Evolutionary conservation across 2,888 invertebrate species (phyloP), one percentile per base, ranked within the genome.

Genomic region (Pyrocoelia pectoralis): DNA sequence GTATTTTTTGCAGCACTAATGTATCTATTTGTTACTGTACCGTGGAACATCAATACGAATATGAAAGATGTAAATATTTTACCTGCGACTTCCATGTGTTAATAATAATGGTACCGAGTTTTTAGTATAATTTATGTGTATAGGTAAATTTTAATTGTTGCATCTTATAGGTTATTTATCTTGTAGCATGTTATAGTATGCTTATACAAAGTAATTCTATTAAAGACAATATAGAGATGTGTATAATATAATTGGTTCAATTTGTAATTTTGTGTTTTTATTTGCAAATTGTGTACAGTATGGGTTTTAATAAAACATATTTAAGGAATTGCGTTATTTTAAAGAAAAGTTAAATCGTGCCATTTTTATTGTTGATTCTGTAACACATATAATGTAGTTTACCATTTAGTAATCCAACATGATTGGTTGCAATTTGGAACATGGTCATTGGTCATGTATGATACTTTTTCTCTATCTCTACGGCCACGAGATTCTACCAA

Each of bases 111-210:
- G 54, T 63, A 55, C 46, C 55, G 55, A 48, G 51, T 51, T 52
- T 60, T 52, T 52, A 60, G 29, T 52, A 59, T 51, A 56, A 59
- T 13, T 40, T 57, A 54, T 24, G 15, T 57, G 56, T 52, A 49
- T 55, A 58, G 19, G 13, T 41, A 58, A 38, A 50, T 43, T 57
- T 66, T 54, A 52, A 61, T 61, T 67, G 48, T 63, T 43, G 46
- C 56, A 17, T 28, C 56, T 55, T 57, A 51, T 29, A 55, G 52
- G 43, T 56, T 55, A 14, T 67, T 64, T 65, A 66, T 70, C 69
- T 68, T 70, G 69, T 69, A 66, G 68, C 69, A 65, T 29, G 49
- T 52, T 15, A 49, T 60, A 56, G 56, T 41, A 43, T 50, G 58
- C 60, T 49, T 24, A 6, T 24, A 5, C 6, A 24, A 24, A 48